phyloP scores from a whole-genome alignment of 1,140 invertebrate genomes.

The Yoshiicerus persimilis region DNA sequence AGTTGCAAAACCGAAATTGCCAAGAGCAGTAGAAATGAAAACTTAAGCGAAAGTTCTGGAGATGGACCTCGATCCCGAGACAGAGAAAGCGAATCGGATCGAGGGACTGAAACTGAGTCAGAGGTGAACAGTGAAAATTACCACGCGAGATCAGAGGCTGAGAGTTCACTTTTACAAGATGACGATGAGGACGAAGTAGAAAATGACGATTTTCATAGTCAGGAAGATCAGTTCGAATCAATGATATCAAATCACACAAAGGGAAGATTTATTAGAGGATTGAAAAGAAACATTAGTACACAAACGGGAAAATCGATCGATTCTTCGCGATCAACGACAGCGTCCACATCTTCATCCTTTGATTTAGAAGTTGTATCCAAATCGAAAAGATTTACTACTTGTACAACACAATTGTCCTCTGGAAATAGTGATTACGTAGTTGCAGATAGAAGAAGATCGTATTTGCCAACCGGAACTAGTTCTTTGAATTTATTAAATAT shows the following conservation, averaged over 20 bases:
- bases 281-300: not conserved
- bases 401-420: not conserved
- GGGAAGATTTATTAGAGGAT: not conserved
- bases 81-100: constrained; percentile 20
- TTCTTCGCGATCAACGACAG: constrained; percentile 2
- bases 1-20: not conserved
- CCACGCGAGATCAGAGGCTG: not conserved
- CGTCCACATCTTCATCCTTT: constrained; percentile 21
- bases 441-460: not conserved
- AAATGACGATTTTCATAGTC: not conserved
- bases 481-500: constrained; percentile 33
- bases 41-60: not conserved
- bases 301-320: constrained; percentile 32
- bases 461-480: constrained; percentile 24
- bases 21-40: not conserved
- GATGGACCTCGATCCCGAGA: not conserved
- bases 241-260: constrained; percentile 26
- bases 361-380: constrained; percentile 36
- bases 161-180: not conserved
- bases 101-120: constrained; percentile 29
- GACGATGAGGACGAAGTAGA: not conserved
- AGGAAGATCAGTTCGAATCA: constrained; percentile 25
- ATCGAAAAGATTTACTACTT: constrained; percentile 4
- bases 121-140: constrained; percentile 25
- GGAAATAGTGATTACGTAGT: not conserved